A percentile compares a stretch with the other conserved stretches of the same genome.
Conservation (phyloP, 2,888 invertebrate species). For the Eilema griseolum region DNA sequence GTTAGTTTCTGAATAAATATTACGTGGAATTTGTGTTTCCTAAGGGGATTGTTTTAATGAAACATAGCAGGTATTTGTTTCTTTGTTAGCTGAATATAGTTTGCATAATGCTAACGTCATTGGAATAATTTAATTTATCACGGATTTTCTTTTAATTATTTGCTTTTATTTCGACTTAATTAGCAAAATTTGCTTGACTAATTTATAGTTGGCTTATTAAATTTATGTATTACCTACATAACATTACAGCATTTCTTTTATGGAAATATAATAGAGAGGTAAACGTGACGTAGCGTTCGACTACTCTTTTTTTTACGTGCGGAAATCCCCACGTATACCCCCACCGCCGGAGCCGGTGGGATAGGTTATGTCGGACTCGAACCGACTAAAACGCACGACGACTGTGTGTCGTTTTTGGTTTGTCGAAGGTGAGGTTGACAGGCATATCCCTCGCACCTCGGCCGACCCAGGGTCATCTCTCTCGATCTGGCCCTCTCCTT, state of each 20-base stretch:
- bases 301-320: no score
- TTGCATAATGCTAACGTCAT: constrained; percentile 49
- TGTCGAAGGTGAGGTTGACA: no score
- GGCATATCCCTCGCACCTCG: no score
- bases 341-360: no score
- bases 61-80: constrained; percentile 52
- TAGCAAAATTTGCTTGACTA: constrained; percentile 1
- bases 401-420: no score
- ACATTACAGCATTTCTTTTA: background rate
- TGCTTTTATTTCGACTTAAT: constrained; percentile 10
- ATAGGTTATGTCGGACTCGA: no score
- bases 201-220: background rate
- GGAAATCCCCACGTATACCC: no score
- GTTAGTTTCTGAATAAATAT: constrained; percentile 57
- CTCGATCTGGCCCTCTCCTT: no score
- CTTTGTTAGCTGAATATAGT: constrained; percentile 43
- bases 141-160: constrained; percentile 21
- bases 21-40: constrained; percentile 52
- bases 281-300: no score
- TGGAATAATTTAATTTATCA: constrained; percentile 34
- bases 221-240: background rate
- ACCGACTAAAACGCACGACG: no score
- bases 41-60: constrained; percentile 54
- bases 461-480: no score
- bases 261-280: background rate